These are phyloP conservation scores for Syngnathus scovelli DNA, from an alignment of 2,113 vertebrate genomes.

Conservation along the genomic window DNA sequence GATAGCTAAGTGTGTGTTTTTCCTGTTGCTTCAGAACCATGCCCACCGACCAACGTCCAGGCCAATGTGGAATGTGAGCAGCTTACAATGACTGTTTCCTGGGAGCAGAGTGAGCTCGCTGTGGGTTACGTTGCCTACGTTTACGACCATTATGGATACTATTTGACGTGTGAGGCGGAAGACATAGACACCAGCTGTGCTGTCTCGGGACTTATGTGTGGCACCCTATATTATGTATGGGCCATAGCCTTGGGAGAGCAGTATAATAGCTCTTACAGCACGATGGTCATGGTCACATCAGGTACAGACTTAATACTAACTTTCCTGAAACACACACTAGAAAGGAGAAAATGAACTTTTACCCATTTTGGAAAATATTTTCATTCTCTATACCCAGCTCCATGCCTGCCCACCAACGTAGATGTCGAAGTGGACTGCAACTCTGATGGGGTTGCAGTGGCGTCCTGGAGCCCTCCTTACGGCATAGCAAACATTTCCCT, in stretches of 20 bases:
- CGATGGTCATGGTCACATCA: conserved; percentile 38
- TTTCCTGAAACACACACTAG: not conserved
- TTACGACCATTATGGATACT: conserved; percentile 23
- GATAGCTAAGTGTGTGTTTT: not conserved
- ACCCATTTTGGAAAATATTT: not conserved
- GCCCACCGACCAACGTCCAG: conserved; percentile 51
- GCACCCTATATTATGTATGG: conserved; percentile 46
- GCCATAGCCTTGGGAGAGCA: conserved; percentile 49
- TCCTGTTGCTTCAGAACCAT: conserved; percentile 51
- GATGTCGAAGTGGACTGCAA: conserved; percentile 43
- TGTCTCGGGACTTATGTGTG: conserved; percentile 54
- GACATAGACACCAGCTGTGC: conserved; percentile 33
- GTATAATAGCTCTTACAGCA: conserved; percentile 62
- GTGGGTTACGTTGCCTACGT: conserved; percentile 55
- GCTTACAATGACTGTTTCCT: conserved; percentile 45
- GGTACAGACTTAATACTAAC: conserved; percentile 36
- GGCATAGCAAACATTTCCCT: conserved; percentile 53
- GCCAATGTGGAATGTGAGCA: conserved; percentile 43
- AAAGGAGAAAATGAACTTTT: not conserved
- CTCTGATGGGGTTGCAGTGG: conserved; percentile 35
- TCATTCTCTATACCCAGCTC: conserved; percentile 44
- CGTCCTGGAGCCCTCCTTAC: conserved; percentile 53
- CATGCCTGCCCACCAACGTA: conserved; percentile 57
- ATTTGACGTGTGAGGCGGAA: conserved; percentile 32
- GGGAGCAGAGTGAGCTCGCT: conserved; percentile 52